Evolutionary conservation across 1,140 invertebrate genomes (phyloP), one percentile per base, ranked within the genome.

Genomic region (Bombus breviceps): DNA sequence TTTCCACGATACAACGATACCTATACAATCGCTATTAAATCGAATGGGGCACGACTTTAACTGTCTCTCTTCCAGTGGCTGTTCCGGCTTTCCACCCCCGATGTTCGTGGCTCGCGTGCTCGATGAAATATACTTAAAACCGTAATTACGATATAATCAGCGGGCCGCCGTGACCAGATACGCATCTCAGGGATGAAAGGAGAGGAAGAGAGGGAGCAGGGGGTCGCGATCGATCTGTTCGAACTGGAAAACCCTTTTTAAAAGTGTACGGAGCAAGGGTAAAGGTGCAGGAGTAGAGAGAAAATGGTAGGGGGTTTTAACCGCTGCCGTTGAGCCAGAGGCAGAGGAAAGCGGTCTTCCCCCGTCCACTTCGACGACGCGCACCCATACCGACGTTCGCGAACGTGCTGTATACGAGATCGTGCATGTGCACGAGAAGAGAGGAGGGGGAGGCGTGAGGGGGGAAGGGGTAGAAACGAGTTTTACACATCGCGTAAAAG

Each of bases 71-170:
- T 62, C 28, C 59, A n/a, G 59, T 62, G 28, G 28, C 59, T 62
- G 59, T 62, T 62, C 59, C 59, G 28, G 12, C 68, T 18, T 66
- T 25, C n/a, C 34, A 72, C 22, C 74, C 15, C n/a, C 43, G 37
- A 37, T 39, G 47, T 47, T 37, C 25, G 82, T 39, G 37, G 88
- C 73, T 94, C 91, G 94, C 93, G 93, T 94, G 93, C 90, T 90
- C 88, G 92, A 93, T 93, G 92, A 93, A 93, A 93, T 94, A 94
- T 94, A 93, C 94, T 94, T 93, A 93, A 93, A 94, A 91, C 91
- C 89, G 93, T 93, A 93, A 94, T 94, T 93, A 93, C 93, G 93
- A 94, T 94, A 94, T 92, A 94, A 94, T 94, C 93, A 91, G 90
- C 91, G 90, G 59, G 88, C 91, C 92, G 92, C 92, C 93, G 93